Evolutionary conservation across 35 echinoderm and acorn worm species (phyloP), one percentile per base, ranked within the genome.

Genomic region (Apostichopus californicus): DNA sequence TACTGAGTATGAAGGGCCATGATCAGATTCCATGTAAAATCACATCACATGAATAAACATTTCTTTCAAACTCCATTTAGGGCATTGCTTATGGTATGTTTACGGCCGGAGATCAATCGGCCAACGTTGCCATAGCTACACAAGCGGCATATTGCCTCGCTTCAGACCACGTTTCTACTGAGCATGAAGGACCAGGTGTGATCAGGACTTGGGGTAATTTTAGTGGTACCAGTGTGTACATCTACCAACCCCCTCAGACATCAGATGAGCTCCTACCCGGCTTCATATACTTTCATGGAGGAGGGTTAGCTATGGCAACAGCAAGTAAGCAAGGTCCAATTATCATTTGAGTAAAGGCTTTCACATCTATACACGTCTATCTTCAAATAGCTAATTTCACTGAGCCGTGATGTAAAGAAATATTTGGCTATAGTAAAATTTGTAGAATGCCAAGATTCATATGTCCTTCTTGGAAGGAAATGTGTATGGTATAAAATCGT

Each of bases 221-320:
- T 52, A 54, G 52, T 22, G 54, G 78, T 3, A 81, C 26, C 12
- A 54, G 54, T 8, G 26, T 81, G 78, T 54, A 54, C 25, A 81
- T 81, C 8, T 81, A 81, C 18, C 25, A 52, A 81, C 78, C 78
- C 1, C 80, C 80, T 56, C 10, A 5, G 28, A 81, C 78, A 22
- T 8, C 21, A 81, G 28, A 46, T 14, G 26, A 81, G 7, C 54
- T 25, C 13, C 24, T 81, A 55, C 46, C 78, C 0, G 78, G 78
- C 25, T 81, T 81, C 24, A 81, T 81, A 8, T 81, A 81, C 17
- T 81, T 81, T 81, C 78, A 81, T 26, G 78, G 78, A 15, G 78
- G 78, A 13, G 78, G 78, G 9, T 26, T 81, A 3, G 7, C 54
- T 5, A 54, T 54, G 25, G 25, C 78, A 14, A 81, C 78, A 54